Base-by-base conservation (phyloP, 2,888 invertebrate species). In the Ferrisia virgata region DNA sequence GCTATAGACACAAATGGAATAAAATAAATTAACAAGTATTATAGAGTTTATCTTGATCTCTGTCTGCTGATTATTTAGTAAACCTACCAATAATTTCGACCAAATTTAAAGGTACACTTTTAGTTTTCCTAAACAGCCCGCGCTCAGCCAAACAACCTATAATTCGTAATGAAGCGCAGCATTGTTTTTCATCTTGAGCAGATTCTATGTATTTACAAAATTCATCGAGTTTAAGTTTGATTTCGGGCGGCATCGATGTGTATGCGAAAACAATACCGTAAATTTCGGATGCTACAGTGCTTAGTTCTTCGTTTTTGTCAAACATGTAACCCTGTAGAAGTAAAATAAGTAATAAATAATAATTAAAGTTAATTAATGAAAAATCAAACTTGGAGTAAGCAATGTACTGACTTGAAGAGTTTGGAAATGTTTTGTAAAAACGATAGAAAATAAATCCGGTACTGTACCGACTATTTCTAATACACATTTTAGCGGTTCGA, bases 61-160 rank as follows among this genome's bases (percentile, higher is more conserved):
- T n/a, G 33, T 72, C n/a, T 18, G n/a, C n/a, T n/a, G n/a, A n/a
- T 31, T 8, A 18, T 15, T 31, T 6, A 31, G 33, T 33, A 33
- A 4, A 4, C 18, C 3, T 28, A 76, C 82, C 82, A 1, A 69
- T 40, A 76, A 31, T 15, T 82, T 72, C 69, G n/a, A 82, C 31
- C 11, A 82, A 39, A 15, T 25, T 36, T 25, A 36, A 64, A 25
- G 82, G 72, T 31, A 82, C 39, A n/a, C 69, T 36, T 64, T 69
- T 40, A 9, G 40, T 40, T 31, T 47, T 82, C 25, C 11, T 11
- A 8, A 82, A 82, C 33, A 69, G 25, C 15, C 43, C 43, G 9
- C 82, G 58, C 76, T 82, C 82, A 13, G 82, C 72, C 5, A 82
- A 40, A 28, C 82, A 69, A 25, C 69, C 82, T 15, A 82, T 43